Base-by-base conservation (phyloP, 92 coral and sea anemone species). In the Heteractis magnifica region DNA sequence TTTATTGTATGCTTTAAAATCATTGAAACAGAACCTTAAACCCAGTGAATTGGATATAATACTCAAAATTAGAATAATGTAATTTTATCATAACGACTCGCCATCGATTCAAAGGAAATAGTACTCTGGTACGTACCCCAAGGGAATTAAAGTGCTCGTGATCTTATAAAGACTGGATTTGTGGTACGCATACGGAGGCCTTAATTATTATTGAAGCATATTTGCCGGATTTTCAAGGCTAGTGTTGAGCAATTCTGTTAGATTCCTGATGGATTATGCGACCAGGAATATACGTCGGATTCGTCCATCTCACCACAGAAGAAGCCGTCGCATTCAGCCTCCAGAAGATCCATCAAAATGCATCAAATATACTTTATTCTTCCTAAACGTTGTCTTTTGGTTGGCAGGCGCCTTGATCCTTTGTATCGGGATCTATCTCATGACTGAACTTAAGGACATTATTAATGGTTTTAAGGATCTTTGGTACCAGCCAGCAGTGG, bases 371-470 rank as follows among this genome's bases (percentile, higher is more conserved):
- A 84, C 87, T 4, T 80, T 95, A 51, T 95, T 95, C 88, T 89
- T 89, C 83, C 84, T 91, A 65, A 95, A 95, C 56, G 89, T 89
- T 16, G 44, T 95, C 19, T 95, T 95, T 52, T 90, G 97, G 94
- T 56, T 95, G n/a, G 76, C 88, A 0, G 91, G 92, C 18, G 89
- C 87, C 6, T n/a, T 95, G 44, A 77, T 95, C 52, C 88, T 92
- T 16, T 90, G 88, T 1, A 78, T 90, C 12, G 98, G 98, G 16
- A 81, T 92, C 23, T 90, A 86, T 56, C 86, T 94, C 4, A 84
- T 95, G 81, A 85, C 88, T 48, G 93, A 94, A 58, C 89, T 94
- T 18, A 79, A 91, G 6, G 94, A 94, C 16, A 79, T 90, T 3
- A 86, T 92, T 65, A 86, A 90, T 55, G 68, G 91, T 20, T 72